Evolutionary conservation across 2,113 vertebrate species (phyloP).

Genomic region (Lamprotornis superbus): DNA sequence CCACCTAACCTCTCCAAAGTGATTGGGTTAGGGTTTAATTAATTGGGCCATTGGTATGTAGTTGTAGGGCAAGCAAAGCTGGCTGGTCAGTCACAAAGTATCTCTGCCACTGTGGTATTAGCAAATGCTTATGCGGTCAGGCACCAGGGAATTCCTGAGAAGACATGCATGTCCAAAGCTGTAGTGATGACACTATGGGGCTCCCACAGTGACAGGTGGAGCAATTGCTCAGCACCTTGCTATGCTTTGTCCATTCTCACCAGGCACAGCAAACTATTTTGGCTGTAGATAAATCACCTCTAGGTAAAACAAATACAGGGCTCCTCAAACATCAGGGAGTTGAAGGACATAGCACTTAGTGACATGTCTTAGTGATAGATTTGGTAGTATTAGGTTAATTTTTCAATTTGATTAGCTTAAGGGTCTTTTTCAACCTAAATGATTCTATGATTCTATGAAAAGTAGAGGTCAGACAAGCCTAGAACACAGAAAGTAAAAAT

Average conservation of each 20-base stretch:
- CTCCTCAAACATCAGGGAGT: background rate
- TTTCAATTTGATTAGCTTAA: background rate
- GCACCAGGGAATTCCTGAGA: slow-evolving; percentile 28
- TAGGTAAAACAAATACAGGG: background rate
- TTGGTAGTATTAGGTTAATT: background rate
- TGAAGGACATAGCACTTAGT: background rate
- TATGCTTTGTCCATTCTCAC: background rate
- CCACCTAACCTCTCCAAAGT: background rate
- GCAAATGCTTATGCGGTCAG: background rate
- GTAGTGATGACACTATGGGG: background rate
- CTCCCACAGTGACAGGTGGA: background rate
- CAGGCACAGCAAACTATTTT: background rate
- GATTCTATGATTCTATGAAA: background rate
- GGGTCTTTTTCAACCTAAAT: background rate
- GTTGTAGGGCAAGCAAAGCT: background rate
- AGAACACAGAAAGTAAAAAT: background rate
- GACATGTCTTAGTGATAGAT: background rate
- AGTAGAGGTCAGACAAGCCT: background rate
- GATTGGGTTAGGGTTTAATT: background rate
- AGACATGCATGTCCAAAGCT: background rate
- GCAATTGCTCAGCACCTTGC: background rate
- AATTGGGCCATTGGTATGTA: background rate
- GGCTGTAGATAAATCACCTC: background rate
- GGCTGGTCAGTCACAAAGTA: background rate
- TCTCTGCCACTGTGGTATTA: background rate